Percentiles rank a stretch among this genome's conserved stretches.
Evolutionary conservation across 2,113 vertebrate genomes (phyloP).

Genomic region (Passerina amoena): DNA sequence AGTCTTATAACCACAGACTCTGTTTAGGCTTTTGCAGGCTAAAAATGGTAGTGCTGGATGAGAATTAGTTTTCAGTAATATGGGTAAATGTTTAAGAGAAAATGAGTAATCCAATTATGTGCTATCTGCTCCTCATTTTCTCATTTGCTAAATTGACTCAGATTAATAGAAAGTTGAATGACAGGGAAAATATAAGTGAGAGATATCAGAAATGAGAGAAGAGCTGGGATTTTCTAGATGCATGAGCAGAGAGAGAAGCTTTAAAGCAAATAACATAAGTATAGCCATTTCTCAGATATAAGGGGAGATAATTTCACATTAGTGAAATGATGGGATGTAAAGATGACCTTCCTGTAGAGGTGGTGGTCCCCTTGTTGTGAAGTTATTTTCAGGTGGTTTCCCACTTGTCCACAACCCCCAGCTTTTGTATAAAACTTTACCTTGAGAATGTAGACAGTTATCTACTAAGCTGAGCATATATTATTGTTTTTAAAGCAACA

Average conservation of each 20-base stretch:
- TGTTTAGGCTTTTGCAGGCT: background rate
- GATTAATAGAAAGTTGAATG: slow-evolving; percentile 38
- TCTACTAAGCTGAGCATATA: background rate
- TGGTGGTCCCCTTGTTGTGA: background rate
- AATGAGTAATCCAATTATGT: background rate
- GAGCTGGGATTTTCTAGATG: background rate
- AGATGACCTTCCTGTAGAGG: background rate
- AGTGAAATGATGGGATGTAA: background rate
- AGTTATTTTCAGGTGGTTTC: background rate
- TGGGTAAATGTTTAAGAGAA: background rate
- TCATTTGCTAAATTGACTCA: slow-evolving; percentile 1
- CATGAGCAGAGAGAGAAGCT: background rate
- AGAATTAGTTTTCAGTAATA: background rate
- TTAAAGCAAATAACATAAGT: background rate
- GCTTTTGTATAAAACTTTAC: background rate
- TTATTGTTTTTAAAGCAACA: background rate
- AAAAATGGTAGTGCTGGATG: background rate
- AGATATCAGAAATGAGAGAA: background rate
- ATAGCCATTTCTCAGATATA: background rate
- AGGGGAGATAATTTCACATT: background rate
- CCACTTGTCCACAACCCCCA: background rate
- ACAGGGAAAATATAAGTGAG: background rate
- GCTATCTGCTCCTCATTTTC: slow-evolving; percentile 16
- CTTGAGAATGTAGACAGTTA: background rate
- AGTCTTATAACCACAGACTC: background rate